Evolutionary conservation across 1,140 invertebrate species (phyloP), one percentile per base, ranked within the genome.

Genomic region (Melanaphis sacchari): DNA sequence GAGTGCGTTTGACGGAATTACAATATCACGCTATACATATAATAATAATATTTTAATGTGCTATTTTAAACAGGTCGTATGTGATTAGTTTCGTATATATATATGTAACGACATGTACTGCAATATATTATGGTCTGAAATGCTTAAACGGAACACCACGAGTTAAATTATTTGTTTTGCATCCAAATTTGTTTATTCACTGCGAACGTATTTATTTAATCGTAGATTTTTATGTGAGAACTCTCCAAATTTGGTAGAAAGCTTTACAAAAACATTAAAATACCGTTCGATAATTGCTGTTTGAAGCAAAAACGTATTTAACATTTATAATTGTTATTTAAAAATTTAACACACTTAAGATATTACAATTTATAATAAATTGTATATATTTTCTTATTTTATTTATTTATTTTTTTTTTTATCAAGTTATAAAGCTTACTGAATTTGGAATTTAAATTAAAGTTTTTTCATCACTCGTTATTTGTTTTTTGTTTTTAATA

Each of bases 101-200:
- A 36, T 81, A 15, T n/a, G 31, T 66, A n/a, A 66, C 3, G 9
- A 11, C 31, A 15, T 49, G 46, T 31, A 31, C 59, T 66, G 11
- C 3, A 66, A 66, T 66, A 66, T 66, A 66, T 11, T 66, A 66
- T 11, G 59, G 36, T 22, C 21, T 81, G n/a, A 81, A 38, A n/a
- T 18, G 26, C 40, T 15, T 22, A 87, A 43, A 87, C 4, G 24
- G 41, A 4, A 46, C 26, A n/a, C 1, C 41, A 5, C n/a, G 46
- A n/a, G 26, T 46, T n/a, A 46, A 26, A 21, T 31, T 3, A 87
- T n/a, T 87, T 87, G 40, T 26, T 31, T 43, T 87, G 3, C n/a
- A 26, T 26, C 84, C 41, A 87, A 87, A 87, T 43, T 9, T n/a
- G 41, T 87, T 87, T 87, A 81, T 81, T 87, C 84, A n/a, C n/a